Base-by-base conservation (phyloP, 2,797 vertebrate species). In the Clamator glandarius region DNA sequence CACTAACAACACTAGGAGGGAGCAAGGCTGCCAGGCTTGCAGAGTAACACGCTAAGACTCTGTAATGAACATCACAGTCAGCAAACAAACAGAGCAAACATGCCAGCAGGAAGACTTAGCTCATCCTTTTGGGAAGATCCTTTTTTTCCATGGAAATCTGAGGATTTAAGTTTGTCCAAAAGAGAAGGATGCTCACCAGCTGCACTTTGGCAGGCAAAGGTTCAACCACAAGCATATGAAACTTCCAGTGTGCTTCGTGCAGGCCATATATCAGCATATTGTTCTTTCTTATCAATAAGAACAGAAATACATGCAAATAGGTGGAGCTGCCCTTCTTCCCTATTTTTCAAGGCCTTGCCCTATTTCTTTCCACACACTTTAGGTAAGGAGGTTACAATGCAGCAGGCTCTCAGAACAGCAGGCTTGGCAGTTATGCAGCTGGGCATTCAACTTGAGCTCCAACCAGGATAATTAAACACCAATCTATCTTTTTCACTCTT, bases 381-480 rank as follows among this genome's bases (percentile, higher is more conserved):
- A 39, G 64, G 93, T 20, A 77, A 77, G 0, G 15, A 70, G 64
- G 82, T 58, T 48, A 50, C 57, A 39, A 12, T 4, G 46, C 93
- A 93, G 81, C 78, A 85, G 91, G 86, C 35, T 19, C 93, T 62
- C 68, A 39, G 90, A 94, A 88, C 92, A 46, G 79, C 92, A 54
- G 52, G 84, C 94, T 66, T 79, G 26, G 92, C 87, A 93, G 86
- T 93, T 79, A 66, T 19, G 11, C 8, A 2, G 82, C 93, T 55
- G 86, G 35, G 31, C 36, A 88, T 35, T 59, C 69, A 59, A 57
- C 63, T 33, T 21, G 84, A 93, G 81, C 90, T 87, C 96, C 96
- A 88, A 41, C 36, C 6, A 52, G 50, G 92, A 95, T 97, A 97
- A 97, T 97, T 97, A 97, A 97, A 97, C 95, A 92, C 87, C 51